phyloP scores from a whole-genome alignment of 2,113 vertebrate genomes.

The Esox niger region DNA sequence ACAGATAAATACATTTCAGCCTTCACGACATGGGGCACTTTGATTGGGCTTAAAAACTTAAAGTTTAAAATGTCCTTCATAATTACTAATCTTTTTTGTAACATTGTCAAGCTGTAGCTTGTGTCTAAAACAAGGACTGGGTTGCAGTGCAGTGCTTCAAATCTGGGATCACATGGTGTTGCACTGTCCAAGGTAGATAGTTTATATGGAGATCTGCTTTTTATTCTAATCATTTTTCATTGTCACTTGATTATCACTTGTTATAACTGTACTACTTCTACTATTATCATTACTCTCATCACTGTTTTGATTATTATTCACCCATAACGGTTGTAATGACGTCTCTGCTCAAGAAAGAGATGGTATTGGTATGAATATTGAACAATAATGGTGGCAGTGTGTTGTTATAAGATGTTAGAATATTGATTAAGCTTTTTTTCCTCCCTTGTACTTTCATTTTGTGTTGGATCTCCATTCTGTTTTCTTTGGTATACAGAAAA shows the following conservation, averaged over 20 bases:
- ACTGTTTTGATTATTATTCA: slow-evolving; percentile 74
- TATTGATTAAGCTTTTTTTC: slow-evolving; percentile 71
- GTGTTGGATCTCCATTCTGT: slow-evolving; percentile 78
- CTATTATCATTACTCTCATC: slow-evolving; percentile 75
- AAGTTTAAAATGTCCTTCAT: slow-evolving; percentile 45
- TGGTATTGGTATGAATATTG: slow-evolving; percentile 74
- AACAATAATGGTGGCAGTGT: slow-evolving; percentile 76
- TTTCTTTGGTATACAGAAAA: slow-evolving; percentile 79
- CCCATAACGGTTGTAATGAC: slow-evolving; percentile 74
- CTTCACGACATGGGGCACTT: slow-evolving; percentile 53
- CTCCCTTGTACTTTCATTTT: slow-evolving; percentile 76
- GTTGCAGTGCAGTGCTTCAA: slow-evolving; percentile 58
- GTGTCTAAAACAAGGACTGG: slow-evolving; percentile 65
- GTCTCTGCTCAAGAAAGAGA: slow-evolving; percentile 63
- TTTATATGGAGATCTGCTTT: slow-evolving; percentile 76
- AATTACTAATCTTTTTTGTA: slow-evolving; percentile 53
- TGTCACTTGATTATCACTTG: slow-evolving; percentile 78
- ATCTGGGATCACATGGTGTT: slow-evolving; percentile 68
- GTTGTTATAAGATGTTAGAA: slow-evolving; percentile 75
- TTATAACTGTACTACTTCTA: slow-evolving; percentile 76
- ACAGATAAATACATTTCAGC: too few species aligned
- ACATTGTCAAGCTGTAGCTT: slow-evolving; percentile 66
- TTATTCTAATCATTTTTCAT: slow-evolving; percentile 70
- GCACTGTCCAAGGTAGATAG: slow-evolving; percentile 75
- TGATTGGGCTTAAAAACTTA: slow-evolving; percentile 46